Evolutionary conservation across 2,797 vertebrate species (phyloP).

Genomic region (Acanthurus leucopareius): DNA sequence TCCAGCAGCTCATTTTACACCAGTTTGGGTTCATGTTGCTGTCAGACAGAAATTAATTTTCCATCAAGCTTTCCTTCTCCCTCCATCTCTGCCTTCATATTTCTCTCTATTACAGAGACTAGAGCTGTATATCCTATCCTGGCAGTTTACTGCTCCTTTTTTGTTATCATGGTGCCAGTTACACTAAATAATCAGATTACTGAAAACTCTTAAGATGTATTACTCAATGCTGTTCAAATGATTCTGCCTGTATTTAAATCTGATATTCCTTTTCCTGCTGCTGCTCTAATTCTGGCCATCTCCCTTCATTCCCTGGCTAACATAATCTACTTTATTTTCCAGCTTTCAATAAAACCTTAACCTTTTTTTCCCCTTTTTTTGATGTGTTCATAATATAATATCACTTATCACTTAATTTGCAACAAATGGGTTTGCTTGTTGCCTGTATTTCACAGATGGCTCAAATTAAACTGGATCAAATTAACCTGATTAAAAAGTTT

Average conservation of each 20-base stretch:
- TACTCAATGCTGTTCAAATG: neutral
- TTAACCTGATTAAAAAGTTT: neutral
- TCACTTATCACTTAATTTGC: neutral
- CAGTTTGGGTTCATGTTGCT: conserved; percentile 16
- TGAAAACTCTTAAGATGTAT: conserved; percentile 7
- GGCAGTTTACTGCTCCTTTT: conserved; percentile 23
- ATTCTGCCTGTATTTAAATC: conserved; percentile 9
- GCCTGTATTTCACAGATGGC: neutral
- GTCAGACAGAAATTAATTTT: conserved; percentile 45
- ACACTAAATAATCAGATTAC: conserved; percentile 42
- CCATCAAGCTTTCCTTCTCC: neutral
- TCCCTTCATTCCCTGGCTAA: neutral
- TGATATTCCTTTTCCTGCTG: conserved; percentile 18
- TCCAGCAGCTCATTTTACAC: conserved; percentile 26
- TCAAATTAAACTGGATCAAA: neutral
- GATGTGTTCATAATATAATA: neutral
- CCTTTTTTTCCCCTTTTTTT: neutral
- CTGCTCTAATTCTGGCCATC: neutral
- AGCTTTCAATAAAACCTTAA: neutral
- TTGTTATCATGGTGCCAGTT: conserved; percentile 37
- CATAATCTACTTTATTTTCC: neutral
- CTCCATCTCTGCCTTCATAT: conserved; percentile 6
- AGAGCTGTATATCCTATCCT: conserved; percentile 11
- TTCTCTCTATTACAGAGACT: conserved; percentile 9
- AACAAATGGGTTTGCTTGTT: neutral